Evolutionary conservation across 1,140 invertebrate genomes (phyloP), one percentile per base, ranked within the genome.

Genomic region (Drosophila bipectinata): DNA sequence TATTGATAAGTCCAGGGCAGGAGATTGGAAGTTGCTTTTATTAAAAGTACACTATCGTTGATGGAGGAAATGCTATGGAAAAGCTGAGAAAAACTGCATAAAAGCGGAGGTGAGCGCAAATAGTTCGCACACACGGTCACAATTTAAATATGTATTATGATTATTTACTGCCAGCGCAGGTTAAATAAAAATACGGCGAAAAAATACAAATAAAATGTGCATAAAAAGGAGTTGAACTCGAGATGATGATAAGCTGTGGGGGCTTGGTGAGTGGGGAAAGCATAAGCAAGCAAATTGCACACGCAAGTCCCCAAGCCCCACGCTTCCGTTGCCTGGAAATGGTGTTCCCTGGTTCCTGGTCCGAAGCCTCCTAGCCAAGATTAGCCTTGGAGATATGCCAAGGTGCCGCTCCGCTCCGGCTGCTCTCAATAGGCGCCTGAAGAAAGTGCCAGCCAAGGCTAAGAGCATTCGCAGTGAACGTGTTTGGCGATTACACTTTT

Each of bases 61-160:
- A 60, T 59, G 58, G 61, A 72, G 66, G 69, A 15, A 18, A 47
- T 47, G 44, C 44, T 47, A 10, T 21, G 2, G 55, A 69, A 45
- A 57, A 49, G 62, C 34, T 10, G 37, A 10, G 52, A 34, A 47
- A 57, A 41, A 49, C 4, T 30, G 34, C 12, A 28, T 37, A 14
- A 39, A 66, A 37, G 53, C 14, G 34, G 28, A 77, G 58, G 49
- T 59, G 28, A 59, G 53, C 55, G 59, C 39, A 52, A 51, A 30
- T 30, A 14, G 39, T 30, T 44, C 44, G 41, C 63, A 72, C 28
- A 66, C 69, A 52, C 59, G 58, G 52, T 66, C 61, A 51, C 73
- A 87, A 82, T 85, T 87, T 85, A 87, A 87, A 87, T 85, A 87
- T 87, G 71, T 84, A 84, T 83, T 82, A 79, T 79, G 84, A 85